phyloP scores from a whole-genome alignment of 1,140 invertebrate genomes.

The Sminthurides bifidus region DNA sequence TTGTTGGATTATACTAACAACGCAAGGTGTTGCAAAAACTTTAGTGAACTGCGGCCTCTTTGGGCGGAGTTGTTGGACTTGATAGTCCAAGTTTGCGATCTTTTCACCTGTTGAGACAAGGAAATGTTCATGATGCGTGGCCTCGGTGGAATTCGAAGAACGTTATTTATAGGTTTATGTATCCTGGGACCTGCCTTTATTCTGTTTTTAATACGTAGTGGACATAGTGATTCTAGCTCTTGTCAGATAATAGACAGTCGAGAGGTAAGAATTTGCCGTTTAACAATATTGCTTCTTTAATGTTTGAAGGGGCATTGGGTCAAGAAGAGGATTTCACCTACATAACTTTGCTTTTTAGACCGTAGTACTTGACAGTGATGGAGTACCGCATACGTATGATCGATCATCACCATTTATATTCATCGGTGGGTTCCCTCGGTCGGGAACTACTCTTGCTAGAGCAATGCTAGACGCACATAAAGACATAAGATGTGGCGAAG shows the following conservation, averaged over 20 bases:
- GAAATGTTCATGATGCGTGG: slow-evolving; percentile 27
- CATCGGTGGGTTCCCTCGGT: slow-evolving; percentile 91
- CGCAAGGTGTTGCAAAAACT: no score
- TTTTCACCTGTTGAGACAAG: no score
- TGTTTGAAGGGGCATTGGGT: not conserved
- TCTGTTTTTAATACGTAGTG: slow-evolving; percentile 19
- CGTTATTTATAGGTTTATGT: slow-evolving; percentile 12
- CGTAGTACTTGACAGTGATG: slow-evolving; percentile 27
- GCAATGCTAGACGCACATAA: slow-evolving; percentile 93
- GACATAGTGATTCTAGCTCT: slow-evolving; percentile 17
- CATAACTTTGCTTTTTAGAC: slow-evolving; percentile 8
- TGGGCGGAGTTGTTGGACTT: no score
- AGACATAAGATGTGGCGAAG: slow-evolving; percentile 76
- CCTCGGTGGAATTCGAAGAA: slow-evolving; percentile 13
- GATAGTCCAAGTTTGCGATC: no score
- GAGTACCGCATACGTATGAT: slow-evolving; percentile 45
- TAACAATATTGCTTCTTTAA: not conserved
- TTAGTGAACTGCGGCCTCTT: no score
- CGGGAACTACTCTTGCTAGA: slow-evolving; percentile 91
- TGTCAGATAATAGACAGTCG: slow-evolving; percentile 27
- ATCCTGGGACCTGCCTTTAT: slow-evolving; percentile 20
- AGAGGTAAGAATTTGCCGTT: slow-evolving; percentile 15
- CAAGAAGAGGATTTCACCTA: not conserved
- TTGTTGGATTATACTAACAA: no score
- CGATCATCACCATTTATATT: slow-evolving; percentile 87